phyloP scores from a whole-genome alignment of 2,888 invertebrate species.

The Agonopterix heracliana region DNA sequence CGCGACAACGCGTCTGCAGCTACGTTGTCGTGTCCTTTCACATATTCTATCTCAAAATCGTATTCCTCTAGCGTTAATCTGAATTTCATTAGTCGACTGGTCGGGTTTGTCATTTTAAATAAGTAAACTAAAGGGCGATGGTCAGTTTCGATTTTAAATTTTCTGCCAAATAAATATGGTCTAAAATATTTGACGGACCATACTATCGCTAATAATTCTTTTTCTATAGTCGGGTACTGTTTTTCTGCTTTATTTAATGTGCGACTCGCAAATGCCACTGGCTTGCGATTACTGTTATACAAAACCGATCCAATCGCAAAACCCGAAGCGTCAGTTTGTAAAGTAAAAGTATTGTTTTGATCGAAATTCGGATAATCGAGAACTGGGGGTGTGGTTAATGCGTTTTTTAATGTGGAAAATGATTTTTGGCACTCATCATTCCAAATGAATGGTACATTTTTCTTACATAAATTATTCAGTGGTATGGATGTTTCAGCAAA shows the following conservation, averaged over 20 bases:
- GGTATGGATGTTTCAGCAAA: neutral
- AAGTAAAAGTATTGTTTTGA: neutral
- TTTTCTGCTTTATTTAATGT: constrained; percentile 14
- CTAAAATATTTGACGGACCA: neutral
- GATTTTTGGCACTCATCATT: neutral
- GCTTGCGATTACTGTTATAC: constrained; percentile 10
- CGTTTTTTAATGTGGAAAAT: neutral
- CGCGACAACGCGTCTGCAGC: constrained; percentile 16
- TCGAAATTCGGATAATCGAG: constrained; percentile 5
- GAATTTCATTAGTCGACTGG: constrained; percentile 15
- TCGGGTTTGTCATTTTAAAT: constrained; percentile 10
- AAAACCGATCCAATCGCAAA: constrained; percentile 12
- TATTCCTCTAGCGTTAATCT: constrained; percentile 16
- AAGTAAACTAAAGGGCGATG: neutral
- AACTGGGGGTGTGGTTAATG: neutral
- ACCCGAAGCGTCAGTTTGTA: constrained; percentile 13
- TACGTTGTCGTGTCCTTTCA: constrained; percentile 10
- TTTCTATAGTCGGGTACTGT: constrained; percentile 13
- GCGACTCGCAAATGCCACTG: constrained; percentile 16
- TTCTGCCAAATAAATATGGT: neutral
- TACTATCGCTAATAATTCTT: constrained; percentile 15
- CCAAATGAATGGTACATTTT: neutral
- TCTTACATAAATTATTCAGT: neutral
- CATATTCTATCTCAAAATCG: too few relatives aligned
- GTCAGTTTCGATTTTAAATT: too few relatives aligned